Conservation (phyloP, 1,140 invertebrate genomes). For the Ostrea edulis region DNA sequence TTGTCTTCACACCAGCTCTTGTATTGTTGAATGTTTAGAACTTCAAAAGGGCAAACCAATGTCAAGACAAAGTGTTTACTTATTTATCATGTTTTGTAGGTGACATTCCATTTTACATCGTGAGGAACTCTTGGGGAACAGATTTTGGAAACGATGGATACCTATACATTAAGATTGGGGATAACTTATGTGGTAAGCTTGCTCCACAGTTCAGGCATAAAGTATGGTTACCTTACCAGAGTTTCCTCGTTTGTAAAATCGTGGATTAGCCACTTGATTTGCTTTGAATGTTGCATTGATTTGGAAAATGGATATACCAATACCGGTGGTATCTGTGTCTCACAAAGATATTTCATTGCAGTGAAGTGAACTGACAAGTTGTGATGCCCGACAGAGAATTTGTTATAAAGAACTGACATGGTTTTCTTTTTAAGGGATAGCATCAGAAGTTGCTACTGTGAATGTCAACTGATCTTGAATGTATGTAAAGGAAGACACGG, state of each 20-base stretch:
- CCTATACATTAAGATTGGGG: conserved; percentile 87
- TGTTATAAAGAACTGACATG: conserved; percentile 13
- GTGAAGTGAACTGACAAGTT: not conserved
- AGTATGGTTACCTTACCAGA: too few species aligned
- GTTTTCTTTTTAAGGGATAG: conserved; percentile 53
- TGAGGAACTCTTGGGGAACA: conserved; percentile 91
- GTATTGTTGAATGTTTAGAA: too few species aligned
- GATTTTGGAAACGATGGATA: conserved; percentile 89
- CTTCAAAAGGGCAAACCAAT: not conserved
- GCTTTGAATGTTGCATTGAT: too few species aligned
- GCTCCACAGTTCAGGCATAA: not conserved
- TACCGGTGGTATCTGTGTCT: too few species aligned
- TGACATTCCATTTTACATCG: conserved; percentile 89
- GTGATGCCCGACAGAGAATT: not conserved
- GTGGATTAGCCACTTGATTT: too few species aligned
- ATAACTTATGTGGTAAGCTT: conserved; percentile 87
- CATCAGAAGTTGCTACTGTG: conserved; percentile 51
- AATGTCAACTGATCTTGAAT: conserved; percentile 1
- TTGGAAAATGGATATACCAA: too few species aligned
- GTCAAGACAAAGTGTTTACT: not conserved
- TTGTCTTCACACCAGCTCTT: too few species aligned
- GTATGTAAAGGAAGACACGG: not conserved
- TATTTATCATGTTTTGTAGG: conserved; percentile 66
- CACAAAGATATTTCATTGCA: too few species aligned
- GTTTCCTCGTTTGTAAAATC: too few species aligned